These are phyloP conservation scores for Enteromius anoplus DNA, from an alignment of 2,797 vertebrate genomes.

Conservation along the genomic window DNA sequence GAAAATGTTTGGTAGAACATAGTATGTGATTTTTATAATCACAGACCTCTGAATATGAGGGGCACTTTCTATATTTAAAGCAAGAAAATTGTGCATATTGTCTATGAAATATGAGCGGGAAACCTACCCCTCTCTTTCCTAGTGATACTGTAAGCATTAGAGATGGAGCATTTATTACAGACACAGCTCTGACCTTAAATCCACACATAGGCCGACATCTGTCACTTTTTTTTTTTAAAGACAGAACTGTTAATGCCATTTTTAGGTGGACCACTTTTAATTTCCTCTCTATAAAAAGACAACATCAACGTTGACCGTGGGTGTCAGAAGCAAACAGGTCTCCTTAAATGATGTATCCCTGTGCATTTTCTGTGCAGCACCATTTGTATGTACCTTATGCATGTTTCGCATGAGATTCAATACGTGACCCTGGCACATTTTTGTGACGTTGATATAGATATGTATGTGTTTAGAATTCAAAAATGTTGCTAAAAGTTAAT, in stretches of 20 bases:
- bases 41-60: background rate
- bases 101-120: background rate
- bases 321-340: background rate
- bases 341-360: too few relatives aligned
- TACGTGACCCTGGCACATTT: too few relatives aligned
- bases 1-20: background rate
- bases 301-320: background rate
- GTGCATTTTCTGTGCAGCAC: too few relatives aligned
- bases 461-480: too few relatives aligned
- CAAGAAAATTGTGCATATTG: background rate
- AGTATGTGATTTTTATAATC: background rate
- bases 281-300: background rate
- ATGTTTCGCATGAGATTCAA: too few relatives aligned
- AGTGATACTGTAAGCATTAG: background rate
- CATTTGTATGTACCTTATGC: too few relatives aligned
- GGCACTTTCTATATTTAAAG: background rate
- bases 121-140: background rate
- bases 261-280: background rate
- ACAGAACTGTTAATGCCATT: conserved; percentile 1
- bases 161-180: background rate
- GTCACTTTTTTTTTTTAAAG: background rate
- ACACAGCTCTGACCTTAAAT: conserved; percentile 12
- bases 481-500: too few relatives aligned
- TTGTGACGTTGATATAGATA: too few relatives aligned
- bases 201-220: conserved; percentile 4